Evolutionary conservation across 53 echinoderm and acorn worm species (phyloP), one percentile per base, ranked within the genome.

Genomic region (Patiria pectinifera): DNA sequence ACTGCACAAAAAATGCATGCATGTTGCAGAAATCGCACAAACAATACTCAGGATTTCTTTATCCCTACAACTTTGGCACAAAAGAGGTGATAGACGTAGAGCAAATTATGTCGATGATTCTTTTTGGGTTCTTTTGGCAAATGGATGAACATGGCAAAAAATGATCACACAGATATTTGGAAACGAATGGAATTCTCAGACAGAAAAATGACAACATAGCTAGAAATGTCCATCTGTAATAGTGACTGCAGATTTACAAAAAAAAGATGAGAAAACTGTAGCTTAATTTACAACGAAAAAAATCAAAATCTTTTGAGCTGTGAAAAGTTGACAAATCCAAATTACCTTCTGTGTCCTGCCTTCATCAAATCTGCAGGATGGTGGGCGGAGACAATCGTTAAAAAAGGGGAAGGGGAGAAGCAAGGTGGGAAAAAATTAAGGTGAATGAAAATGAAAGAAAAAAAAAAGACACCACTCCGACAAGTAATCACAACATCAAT

Each of bases 291-390:
- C 5, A 79, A 46, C 12, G 4, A 69, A 25, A 16, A 26, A 69
- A 69, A 66, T 10, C 85, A 69, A 66, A 85, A 45, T 61, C 10
- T 26, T 59, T 66, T 85, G 66, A 66, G 60, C 7, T 6, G 15
- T 22, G 45, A 13, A 25, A 11, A 21, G 70, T 62, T 6, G 59
- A 14, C 77, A 49, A 35, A 71, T 58, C 63, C 19, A 63, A 90
- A 90, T 90, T 90, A 90, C 90, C 90, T 90, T 90, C 47, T 62
- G 80, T 16, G 19, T 81, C 81, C 69, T 90, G 80, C 66, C 18
- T 69, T 90, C 90, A 81, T 90, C 90, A 60, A 90, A 90, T 90
- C 90, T 90, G 81, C 90, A 81, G 81, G 81, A 48, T 4, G 62
- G 90, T 80, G 47, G 69, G 63, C 49, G 35, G 75, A 60, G 91